Evolutionary conservation across 2,888 invertebrate species (phyloP).

Genomic region (Theodoxus fluviatilis): DNA sequence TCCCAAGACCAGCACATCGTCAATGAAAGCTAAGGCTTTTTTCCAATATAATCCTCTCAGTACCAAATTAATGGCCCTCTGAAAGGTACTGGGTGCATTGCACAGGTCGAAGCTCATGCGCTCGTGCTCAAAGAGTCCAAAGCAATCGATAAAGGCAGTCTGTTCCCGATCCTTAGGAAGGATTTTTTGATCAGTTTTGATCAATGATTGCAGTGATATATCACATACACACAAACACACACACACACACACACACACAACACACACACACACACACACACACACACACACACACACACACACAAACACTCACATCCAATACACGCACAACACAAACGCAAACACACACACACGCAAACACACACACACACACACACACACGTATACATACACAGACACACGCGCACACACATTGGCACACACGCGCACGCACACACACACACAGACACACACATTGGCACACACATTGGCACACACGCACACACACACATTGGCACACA

Average conservation of each 20-base stretch:
- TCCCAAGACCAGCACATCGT: no score
- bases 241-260: conserved; percentile 1
- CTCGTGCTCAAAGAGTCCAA: no score
- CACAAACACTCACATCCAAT: neutral
- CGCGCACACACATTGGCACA: neutral
- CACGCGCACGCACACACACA: neutral
- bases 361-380: conserved; percentile 14
- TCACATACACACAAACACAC: no score
- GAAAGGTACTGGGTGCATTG: no score
- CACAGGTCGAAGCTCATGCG: no score
- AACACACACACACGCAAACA: neutral
- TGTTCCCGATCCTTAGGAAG: no score
- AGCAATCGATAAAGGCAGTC: no score
- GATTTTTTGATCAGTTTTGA: no score
- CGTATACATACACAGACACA: conserved; percentile 1
- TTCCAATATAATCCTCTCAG: no score
- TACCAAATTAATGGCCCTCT: no score
- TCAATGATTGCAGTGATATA: no score
- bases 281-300: conserved; percentile 4
- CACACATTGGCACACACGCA: neutral
- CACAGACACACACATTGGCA: neutral
- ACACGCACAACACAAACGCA: neutral
- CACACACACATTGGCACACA: neutral
- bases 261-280: neutral
- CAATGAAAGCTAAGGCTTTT: no score